Base-by-base conservation (phyloP, 2,797 vertebrate species). In the Pipistrellus pipistrellus region DNA sequence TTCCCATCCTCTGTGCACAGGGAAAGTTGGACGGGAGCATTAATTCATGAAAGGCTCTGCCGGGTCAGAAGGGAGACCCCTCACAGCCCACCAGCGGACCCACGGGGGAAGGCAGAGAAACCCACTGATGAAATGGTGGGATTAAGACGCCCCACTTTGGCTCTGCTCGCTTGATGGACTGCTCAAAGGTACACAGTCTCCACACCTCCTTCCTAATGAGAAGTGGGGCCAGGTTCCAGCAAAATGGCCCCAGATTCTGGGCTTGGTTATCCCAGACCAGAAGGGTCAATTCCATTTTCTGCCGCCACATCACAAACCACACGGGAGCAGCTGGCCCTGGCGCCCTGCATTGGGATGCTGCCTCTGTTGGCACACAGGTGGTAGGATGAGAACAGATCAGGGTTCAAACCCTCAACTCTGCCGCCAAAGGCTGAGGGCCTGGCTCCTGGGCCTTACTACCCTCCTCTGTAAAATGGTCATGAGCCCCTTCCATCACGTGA, bases 61-160 rank as follows among this genome's bases (percentile, higher is more conserved):
- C 23, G 1, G 71, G 78, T 78, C 80, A 0, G 2, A 32, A 62
- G 41, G 1, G 62, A 68, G 87, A 84, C 68, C 88, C 78, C 10
- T 32, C 44, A 10, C 80, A 30, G 4, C 75, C 91, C 53, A 69
- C 4, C 75, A 94, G 71, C 9, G 32, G 88, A 77, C 48, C 59
- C 59, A 46, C 76, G 86, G 93, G 95, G 95, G 91, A 85, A 87
- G 32, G 25, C 8, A 2, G n/a, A 41, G 80, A 97, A 87, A 92
- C 88, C 91, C 93, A 78, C 38, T 41, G 38, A 41, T 41, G 38
- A 41, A 41, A 41, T 41, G 38, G 38, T 41, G 38, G 38, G 38
- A 94, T 95, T 88, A 84, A 64, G 82, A 95, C 90, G 88, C 68
- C 94, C 97, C 90, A 81, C n/a, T 66, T 86, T 77, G 78, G 88